Conservation (phyloP, 2,888 invertebrate species). For the Leucophenga montana region DNA sequence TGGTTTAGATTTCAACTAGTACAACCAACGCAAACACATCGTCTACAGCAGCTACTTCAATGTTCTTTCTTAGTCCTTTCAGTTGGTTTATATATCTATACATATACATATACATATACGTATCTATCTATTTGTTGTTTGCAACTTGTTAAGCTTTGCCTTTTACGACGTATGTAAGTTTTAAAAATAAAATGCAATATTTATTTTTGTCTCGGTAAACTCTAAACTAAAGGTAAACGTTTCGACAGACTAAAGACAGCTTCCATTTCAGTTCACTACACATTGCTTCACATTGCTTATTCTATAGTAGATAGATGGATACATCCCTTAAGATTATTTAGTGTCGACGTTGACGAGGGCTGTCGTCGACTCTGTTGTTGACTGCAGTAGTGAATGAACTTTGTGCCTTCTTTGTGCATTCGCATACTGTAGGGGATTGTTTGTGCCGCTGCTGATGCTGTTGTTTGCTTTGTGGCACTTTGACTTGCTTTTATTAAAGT, state of each 20-base stretch:
- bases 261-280: too few relatives aligned
- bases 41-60: neutral
- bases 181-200: conserved; percentile 13
- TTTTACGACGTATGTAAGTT: neutral
- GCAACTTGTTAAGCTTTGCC: conserved; percentile 12
- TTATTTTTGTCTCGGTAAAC: conserved; percentile 15
- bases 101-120: too few relatives aligned
- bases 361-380: neutral
- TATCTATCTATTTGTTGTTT: neutral
- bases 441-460: too few relatives aligned
- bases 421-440: too few relatives aligned
- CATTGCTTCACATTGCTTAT: neutral
- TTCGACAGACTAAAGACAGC: conserved; percentile 6
- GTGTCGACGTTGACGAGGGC: neutral
- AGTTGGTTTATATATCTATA: too few relatives aligned
- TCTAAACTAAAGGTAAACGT: conserved; percentile 4
- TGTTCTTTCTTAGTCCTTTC: neutral
- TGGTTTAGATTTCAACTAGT: neutral
- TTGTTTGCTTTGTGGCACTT: too few relatives aligned
- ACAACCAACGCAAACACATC: too few relatives aligned
- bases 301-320: neutral
- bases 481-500: too few relatives aligned
- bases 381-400: conserved; percentile 21
- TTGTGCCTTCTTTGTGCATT: neutral
- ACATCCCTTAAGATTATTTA: conserved; percentile 17